Conservation (phyloP, 2,888 invertebrate genomes). For the Campoplex capitator region DNA sequence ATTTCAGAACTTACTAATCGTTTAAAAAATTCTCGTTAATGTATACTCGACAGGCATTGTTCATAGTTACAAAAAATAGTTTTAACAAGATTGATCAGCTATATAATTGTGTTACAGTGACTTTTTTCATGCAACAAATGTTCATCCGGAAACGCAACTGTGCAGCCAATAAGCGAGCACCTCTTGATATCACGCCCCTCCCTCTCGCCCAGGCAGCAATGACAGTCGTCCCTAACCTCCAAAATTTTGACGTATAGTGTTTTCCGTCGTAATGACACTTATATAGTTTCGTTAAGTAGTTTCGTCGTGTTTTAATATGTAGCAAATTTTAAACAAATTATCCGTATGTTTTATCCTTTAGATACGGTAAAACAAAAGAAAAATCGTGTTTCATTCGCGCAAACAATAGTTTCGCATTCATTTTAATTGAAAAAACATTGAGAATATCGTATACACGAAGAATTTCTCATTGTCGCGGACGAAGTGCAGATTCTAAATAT, state of each 20-base stretch:
- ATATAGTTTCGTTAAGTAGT: conserved; percentile 56
- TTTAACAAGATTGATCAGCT: too few species aligned
- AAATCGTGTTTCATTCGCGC: background rate
- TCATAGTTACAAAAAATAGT: too few species aligned
- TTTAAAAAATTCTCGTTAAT: background rate
- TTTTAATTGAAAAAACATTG: conserved; percentile 37
- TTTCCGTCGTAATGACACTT: conserved; percentile 69
- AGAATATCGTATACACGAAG: conserved; percentile 28
- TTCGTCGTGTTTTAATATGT: conserved; percentile 53
- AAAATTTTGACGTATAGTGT: conserved; percentile 68
- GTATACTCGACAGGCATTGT: background rate
- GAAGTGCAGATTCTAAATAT: conserved; percentile 62
- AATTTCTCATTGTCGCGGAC: conserved; percentile 51
- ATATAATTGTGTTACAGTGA: background rate
- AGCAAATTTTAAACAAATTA: conserved; percentile 33
- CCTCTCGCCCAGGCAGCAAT: conserved; percentile 39
- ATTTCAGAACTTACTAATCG: background rate
- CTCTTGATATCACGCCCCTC: conserved; percentile 31
- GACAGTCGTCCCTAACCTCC: conserved; percentile 68
- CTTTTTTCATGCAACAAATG: conserved; percentile 52
- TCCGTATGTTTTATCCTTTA: conserved; percentile 29
- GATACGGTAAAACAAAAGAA: conserved; percentile 16
- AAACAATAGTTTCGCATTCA: conserved; percentile 17
- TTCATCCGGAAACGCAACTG: conserved; percentile 24
- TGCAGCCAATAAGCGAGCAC: conserved; percentile 21